A percentile compares a stretch with the other conserved stretches of the same genome.
These are phyloP conservation scores for Microplitis mediator DNA, from an alignment of 1,140 invertebrate species.

Conservation along the genomic window DNA sequence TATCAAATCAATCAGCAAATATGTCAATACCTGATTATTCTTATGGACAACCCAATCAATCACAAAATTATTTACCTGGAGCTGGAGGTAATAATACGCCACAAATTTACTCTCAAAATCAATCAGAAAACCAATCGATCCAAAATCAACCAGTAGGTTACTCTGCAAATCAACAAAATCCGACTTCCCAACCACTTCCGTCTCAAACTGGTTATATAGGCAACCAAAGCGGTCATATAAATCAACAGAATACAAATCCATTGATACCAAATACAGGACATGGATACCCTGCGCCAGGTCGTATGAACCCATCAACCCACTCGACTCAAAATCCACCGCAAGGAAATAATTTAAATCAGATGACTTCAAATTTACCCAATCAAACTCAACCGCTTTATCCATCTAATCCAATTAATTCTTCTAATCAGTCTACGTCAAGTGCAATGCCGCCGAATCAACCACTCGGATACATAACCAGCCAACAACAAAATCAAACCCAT, in stretches of 20 bases:
- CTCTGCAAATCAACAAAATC: slow-evolving; percentile 37
- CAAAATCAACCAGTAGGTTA: slow-evolving; percentile 44
- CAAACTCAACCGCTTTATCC: not conserved
- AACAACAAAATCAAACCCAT: not conserved
- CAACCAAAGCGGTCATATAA: slow-evolving; percentile 38
- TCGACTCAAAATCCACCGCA: slow-evolving; percentile 1
- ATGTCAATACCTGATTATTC: slow-evolving; percentile 50
- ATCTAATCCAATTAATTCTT: not conserved
- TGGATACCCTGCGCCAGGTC: slow-evolving; percentile 9
- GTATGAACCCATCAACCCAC: not conserved
- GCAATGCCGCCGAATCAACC: too few species aligned
- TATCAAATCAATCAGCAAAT: slow-evolving; percentile 43
- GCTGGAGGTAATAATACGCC: slow-evolving; percentile 30
- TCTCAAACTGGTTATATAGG: slow-evolving; percentile 33
- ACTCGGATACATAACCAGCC: not conserved
- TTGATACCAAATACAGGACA: slow-evolving; percentile 37
- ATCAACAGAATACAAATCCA: slow-evolving; percentile 42
- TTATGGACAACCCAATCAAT: slow-evolving; percentile 44
- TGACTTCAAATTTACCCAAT: slow-evolving; percentile 4
- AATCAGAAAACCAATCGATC: slow-evolving; percentile 37
- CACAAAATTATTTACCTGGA: slow-evolving; percentile 42
- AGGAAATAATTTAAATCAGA: not conserved
- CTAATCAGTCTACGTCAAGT: too few species aligned
- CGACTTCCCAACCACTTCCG: slow-evolving; percentile 20
- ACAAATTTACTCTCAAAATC: slow-evolving; percentile 36